Evolutionary conservation across 2,797 vertebrate species (phyloP).

Genomic region (Aotus griseimembra): DNA sequence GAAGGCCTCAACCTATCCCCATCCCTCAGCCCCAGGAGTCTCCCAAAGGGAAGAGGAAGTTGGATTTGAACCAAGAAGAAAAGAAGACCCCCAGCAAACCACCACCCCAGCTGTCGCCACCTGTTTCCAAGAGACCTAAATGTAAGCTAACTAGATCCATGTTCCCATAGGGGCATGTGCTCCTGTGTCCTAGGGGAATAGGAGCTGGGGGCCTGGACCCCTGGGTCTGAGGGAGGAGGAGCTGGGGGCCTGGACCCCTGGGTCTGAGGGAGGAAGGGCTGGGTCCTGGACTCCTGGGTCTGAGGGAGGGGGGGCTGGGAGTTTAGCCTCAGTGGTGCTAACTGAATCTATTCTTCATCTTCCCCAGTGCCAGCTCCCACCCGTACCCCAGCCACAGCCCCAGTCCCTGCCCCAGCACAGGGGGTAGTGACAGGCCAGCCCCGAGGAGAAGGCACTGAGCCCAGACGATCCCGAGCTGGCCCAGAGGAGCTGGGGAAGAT

Average conservation of each 20-base stretch:
- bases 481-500: constrained; percentile 84
- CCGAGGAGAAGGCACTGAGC: constrained; percentile 78
- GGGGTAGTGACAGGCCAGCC: background rate
- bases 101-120: constrained; percentile 61
- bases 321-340: background rate
- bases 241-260: background rate
- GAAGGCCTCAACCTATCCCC: background rate
- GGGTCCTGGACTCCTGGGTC: background rate
- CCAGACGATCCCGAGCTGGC: constrained; percentile 70
- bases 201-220: background rate
- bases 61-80: constrained; percentile 91
- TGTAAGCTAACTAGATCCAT: constrained; percentile 77
- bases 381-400: background rate
- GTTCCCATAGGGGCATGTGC: too few species aligned
- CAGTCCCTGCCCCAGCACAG: constrained; percentile 25
- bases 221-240: background rate
- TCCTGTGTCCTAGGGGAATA: background rate
- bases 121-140: constrained; percentile 82
- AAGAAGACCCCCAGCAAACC: constrained; percentile 84
- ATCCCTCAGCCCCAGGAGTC: constrained; percentile 72
- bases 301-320: background rate
- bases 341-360: background rate
- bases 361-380: constrained; percentile 49
- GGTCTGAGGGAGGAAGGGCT: background rate
- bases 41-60: constrained; percentile 90